phyloP scores from a whole-genome alignment of 2,888 invertebrate genomes.

The Homarus gammarus region DNA sequence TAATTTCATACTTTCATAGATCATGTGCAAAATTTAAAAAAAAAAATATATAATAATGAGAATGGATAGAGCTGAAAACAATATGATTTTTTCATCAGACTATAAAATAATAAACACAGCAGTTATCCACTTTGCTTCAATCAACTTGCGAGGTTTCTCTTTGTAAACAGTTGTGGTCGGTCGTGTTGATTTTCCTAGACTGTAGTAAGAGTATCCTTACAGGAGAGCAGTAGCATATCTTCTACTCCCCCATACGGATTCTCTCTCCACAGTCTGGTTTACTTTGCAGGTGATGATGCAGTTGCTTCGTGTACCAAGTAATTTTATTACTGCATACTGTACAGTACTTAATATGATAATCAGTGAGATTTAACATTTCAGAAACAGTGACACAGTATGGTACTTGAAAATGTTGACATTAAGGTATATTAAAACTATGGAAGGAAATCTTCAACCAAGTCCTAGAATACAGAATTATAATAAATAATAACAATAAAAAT shows the following conservation, averaged over 20 bases:
- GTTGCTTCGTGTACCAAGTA: background rate
- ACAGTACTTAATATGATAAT: too few relatives aligned
- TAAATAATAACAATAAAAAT: background rate
- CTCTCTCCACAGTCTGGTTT: conserved; percentile 66
- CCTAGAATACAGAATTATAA: too few relatives aligned
- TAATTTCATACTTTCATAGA: too few relatives aligned
- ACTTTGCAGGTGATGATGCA: background rate
- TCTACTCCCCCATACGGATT: conserved; percentile 77
- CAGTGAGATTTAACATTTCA: too few relatives aligned
- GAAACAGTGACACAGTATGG: too few relatives aligned
- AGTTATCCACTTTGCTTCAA: background rate
- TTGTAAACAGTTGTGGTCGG: background rate
- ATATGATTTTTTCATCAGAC: background rate
- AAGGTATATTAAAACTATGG: too few relatives aligned
- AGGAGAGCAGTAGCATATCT: conserved; percentile 74
- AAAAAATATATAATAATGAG: background rate
- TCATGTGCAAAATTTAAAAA: too few relatives aligned
- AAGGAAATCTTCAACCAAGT: too few relatives aligned
- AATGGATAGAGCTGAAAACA: background rate
- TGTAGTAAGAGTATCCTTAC: conserved; percentile 76
- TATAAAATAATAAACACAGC: background rate
- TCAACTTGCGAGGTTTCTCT: background rate
- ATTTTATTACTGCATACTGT: background rate
- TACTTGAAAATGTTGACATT: too few relatives aligned
- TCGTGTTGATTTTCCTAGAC: conserved; percentile 13